Conservation (phyloP, 2,797 vertebrate species). For the Poeciliopsis presidionis region DNA sequence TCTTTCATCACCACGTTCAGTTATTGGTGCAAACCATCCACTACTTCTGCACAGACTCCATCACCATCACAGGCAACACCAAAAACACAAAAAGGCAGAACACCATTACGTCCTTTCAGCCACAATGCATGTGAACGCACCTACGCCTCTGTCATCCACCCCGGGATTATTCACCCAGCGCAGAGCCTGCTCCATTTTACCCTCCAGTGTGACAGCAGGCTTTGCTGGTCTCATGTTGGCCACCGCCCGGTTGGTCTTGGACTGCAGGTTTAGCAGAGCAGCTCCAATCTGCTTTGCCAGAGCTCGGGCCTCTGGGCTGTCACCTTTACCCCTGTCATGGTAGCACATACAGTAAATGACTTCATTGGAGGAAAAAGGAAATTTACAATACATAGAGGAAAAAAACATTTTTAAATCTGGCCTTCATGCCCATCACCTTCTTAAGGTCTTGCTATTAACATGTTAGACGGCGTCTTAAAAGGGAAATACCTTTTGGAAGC, state of each 20-base stretch:
- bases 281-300: constrained; percentile 95
- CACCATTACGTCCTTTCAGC: constrained; percentile 16
- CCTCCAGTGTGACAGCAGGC: constrained; percentile 93
- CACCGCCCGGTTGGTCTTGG: constrained; percentile 95
- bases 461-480: constrained; percentile 31
- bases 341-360: constrained; percentile 12
- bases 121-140: constrained; percentile 73
- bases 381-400: neutral
- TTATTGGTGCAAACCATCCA: neutral
- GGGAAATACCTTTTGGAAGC: constrained; percentile 45
- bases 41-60: constrained; percentile 19
- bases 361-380: neutral
- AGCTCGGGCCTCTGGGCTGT: constrained; percentile 92
- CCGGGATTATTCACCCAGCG: constrained; percentile 96
- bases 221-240: constrained; percentile 95
- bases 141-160: constrained; percentile 93
- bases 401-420: neutral
- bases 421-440: constrained; percentile 10
- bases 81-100: constrained; percentile 27
- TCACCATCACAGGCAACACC: constrained; percentile 14
- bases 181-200: constrained; percentile 98
- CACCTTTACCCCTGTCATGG: constrained; percentile 91
- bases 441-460: constrained; percentile 7
- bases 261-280: constrained; percentile 92
- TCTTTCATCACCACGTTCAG: constrained; percentile 16